phyloP scores from a whole-genome alignment of 2,888 invertebrate species.

The Drosophila subsilvestris region DNA sequence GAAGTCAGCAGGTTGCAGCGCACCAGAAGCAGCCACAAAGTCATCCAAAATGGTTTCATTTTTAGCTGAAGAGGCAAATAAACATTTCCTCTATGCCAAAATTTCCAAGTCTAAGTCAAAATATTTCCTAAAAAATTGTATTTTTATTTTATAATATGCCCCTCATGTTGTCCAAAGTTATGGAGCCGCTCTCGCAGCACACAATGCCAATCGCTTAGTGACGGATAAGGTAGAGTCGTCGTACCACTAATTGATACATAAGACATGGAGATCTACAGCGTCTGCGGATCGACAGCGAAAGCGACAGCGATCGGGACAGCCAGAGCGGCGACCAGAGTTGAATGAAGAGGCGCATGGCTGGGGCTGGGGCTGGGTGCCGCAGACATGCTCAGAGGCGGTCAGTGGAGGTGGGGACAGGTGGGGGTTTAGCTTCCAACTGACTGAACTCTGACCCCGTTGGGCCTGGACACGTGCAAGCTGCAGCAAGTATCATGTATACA shows the following conservation, averaged over 20 bases:
- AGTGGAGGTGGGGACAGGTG: neutral
- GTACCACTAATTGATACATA: slow-evolving; percentile 70
- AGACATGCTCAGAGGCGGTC: no score
- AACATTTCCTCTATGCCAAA: no score
- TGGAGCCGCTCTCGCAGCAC: slow-evolving; percentile 22
- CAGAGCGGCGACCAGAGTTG: slow-evolving; percentile 29
- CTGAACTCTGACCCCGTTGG: neutral
- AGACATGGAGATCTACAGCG: slow-evolving; percentile 34
- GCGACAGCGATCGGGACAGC: slow-evolving; percentile 5
- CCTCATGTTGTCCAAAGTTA: neutral
- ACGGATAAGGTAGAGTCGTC: slow-evolving; percentile 38
- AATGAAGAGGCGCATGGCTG: no score
- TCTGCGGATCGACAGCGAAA: slow-evolving; percentile 24
- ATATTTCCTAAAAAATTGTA: no score
- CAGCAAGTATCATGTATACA: no score
- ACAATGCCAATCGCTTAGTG: slow-evolving; percentile 13
- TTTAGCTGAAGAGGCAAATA: no score
- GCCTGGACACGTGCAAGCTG: slow-evolving; percentile 3
- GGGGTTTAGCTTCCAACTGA: no score
- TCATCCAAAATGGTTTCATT: no score
- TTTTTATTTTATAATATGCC: no score
- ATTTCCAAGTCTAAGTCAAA: neutral
- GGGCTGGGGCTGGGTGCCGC: no score
- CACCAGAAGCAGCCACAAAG: neutral
- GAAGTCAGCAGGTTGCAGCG: neutral